Base-by-base conservation (phyloP, 2,797 vertebrate species). In the Zenarchopterus dispar region DNA sequence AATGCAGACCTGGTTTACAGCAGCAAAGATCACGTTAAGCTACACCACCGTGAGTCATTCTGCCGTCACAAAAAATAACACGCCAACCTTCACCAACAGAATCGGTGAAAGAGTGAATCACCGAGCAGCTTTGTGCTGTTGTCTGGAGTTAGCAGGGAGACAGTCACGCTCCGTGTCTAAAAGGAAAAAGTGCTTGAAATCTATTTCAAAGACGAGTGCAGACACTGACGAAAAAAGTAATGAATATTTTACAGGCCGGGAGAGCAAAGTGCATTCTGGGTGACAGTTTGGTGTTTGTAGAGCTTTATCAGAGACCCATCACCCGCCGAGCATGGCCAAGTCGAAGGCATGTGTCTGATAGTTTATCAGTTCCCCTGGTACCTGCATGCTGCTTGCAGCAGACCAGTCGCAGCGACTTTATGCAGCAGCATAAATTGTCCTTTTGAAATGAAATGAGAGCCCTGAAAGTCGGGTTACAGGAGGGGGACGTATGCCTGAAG, bases 211-310 rank as follows among this genome's bases (percentile, higher is more conserved):
- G 80, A 81, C 50, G 67, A 80, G 61, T 70, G 73, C 60, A 86
- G 84, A 88, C 76, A 77, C 77, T 76, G 79, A 78, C 64, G 80
- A 45, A 44, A 75, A 85, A 90, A 89, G 84, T 88, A 84, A 92
- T 92, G 89, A 92, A 93, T 92, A 90, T 92, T 91, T 92, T 88
- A 90, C 81, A 84, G 86, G 75, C 79, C 39, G 70, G 59, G 78
- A 75, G 82, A 58, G 64, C 61, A 36, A 71, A 77, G 84, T 75
- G 71, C 82, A 67, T 88, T 84, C 67, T 69, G 72, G 84, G 86
- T 89, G 85, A 84, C 79, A 75, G 67, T 58, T 31, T 46, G 19
- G 44, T 77, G 73, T 87, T 87, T 89, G 82, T 81, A 70, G 73
- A 85, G 84, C 81, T 91, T n/a, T 88, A 92, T 91, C 88, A 86